phyloP scores from a whole-genome alignment of 2,113 vertebrate species.

The Oryzias woworae region DNA sequence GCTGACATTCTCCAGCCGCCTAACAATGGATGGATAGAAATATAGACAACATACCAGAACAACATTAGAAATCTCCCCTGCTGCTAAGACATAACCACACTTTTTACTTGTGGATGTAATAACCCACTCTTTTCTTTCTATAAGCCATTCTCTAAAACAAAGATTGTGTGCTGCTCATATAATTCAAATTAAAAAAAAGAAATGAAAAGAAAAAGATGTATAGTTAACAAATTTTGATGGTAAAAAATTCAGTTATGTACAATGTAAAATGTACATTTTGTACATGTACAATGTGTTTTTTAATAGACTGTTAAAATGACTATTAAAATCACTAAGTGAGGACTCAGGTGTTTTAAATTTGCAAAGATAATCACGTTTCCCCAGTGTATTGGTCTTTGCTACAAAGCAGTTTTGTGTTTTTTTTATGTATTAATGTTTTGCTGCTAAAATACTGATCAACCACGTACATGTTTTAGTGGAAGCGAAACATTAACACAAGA shows the following conservation, averaged over 20 bases:
- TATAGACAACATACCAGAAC: slow-evolving; percentile 7
- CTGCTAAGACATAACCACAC: slow-evolving; percentile 29
- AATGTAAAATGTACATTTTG: too few species aligned
- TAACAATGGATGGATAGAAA: too few species aligned
- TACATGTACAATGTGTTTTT: too few species aligned
- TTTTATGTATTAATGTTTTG: too few species aligned
- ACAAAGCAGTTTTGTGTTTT: too few species aligned
- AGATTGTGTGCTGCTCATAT: slow-evolving; percentile 1
- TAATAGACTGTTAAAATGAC: too few species aligned
- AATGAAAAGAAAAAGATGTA: neutral
- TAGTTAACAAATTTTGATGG: too few species aligned
- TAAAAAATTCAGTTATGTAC: too few species aligned
- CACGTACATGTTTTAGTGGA: too few species aligned
- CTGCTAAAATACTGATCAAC: too few species aligned
- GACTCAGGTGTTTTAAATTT: slow-evolving; percentile 38
- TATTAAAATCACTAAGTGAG: neutral
- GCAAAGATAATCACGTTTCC: neutral
- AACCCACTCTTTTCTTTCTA: slow-evolving; percentile 60
- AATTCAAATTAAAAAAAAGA: neutral
- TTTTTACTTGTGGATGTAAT: slow-evolving; percentile 46
- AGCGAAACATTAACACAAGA: too few species aligned
- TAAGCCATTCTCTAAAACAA: slow-evolving; percentile 28
- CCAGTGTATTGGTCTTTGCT: neutral
- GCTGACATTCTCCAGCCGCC: too few species aligned
- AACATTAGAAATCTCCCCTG: slow-evolving; percentile 21